Evolutionary conservation across 2,113 vertebrate species (phyloP).

Genomic region (Reinhardtius hippoglossoides): DNA sequence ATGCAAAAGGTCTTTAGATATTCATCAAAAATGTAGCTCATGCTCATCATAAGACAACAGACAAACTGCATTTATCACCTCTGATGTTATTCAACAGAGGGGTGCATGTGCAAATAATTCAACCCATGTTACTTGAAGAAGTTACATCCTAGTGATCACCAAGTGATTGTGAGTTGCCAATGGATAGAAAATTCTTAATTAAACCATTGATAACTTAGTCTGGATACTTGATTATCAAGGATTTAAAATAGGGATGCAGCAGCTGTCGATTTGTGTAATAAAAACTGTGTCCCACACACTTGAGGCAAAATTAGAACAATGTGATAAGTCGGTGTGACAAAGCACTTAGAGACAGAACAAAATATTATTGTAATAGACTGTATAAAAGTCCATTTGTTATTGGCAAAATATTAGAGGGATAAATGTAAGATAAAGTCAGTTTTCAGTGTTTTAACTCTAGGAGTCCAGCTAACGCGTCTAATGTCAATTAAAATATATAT

Average conservation of each 20-base stretch:
- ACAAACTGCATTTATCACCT: not conserved
- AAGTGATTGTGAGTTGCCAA: too few species aligned
- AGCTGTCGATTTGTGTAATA: not conserved
- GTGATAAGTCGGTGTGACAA: not conserved
- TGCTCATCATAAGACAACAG: not conserved
- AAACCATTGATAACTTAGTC: too few species aligned
- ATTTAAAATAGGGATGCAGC: not conserved
- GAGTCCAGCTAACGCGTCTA: not conserved
- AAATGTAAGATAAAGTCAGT: not conserved
- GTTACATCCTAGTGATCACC: too few species aligned
- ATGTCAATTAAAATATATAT: not conserved
- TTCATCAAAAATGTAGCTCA: not conserved
- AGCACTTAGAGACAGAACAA: not conserved
- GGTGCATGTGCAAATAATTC: too few species aligned
- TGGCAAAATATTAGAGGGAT: not conserved
- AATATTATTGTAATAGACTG: slow-evolving; percentile 10
- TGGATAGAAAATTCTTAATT: too few species aligned
- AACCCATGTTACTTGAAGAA: too few species aligned
- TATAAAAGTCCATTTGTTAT: not conserved
- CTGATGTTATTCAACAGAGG: too few species aligned
- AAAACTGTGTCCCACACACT: not conserved
- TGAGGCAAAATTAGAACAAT: slow-evolving; percentile 1
- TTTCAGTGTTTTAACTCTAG: not conserved
- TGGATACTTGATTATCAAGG: not conserved
- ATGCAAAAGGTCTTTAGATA: not conserved